Evolutionary conservation across 2,797 vertebrate genomes (phyloP).

Genomic region (Mareca strepera): DNA sequence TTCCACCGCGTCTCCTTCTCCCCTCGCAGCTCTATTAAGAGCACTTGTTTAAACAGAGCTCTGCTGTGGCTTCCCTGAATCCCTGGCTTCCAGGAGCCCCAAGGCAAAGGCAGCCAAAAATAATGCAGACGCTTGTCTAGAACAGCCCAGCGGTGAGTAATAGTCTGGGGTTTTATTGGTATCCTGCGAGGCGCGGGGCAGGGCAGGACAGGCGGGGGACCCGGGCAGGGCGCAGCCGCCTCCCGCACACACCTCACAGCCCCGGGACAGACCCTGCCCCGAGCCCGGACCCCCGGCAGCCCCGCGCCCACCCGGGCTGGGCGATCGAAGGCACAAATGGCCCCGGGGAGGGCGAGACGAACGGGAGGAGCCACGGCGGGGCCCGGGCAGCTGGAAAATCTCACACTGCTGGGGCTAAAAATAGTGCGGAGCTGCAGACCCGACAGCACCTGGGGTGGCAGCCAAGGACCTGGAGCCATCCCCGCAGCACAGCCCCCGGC

Average conservation of each 20-base stretch:
- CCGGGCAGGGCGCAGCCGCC: neutral
- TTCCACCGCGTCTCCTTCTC: slow-evolving; percentile 5
- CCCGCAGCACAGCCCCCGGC: neutral
- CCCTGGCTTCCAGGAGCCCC: slow-evolving; percentile 67
- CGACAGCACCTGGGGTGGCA: slow-evolving; percentile 38
- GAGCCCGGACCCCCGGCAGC: slow-evolving; percentile 2
- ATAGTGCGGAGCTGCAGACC: slow-evolving; percentile 29
- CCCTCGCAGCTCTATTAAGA: slow-evolving; percentile 42
- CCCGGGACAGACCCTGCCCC: neutral
- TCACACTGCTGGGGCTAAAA: slow-evolving; percentile 44
- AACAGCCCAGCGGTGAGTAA: slow-evolving; percentile 78
- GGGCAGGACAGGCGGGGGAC: slow-evolving; percentile 44
- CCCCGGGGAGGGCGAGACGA: neutral
- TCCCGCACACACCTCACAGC: accelerated
- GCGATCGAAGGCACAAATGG: accelerated
- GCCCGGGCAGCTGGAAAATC: slow-evolving; percentile 56
- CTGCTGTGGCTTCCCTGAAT: slow-evolving; percentile 69
- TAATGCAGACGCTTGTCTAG: slow-evolving; percentile 77
- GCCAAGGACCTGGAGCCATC: slow-evolving; percentile 46
- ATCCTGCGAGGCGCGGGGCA: slow-evolving; percentile 47
- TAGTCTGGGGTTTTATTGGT: slow-evolving; percentile 77
- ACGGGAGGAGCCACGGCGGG: neutral
- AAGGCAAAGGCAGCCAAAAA: slow-evolving; percentile 79
- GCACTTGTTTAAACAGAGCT: slow-evolving; percentile 59
- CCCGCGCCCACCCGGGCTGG: neutral